Evolutionary conservation across 2,113 vertebrate species (phyloP).

Genomic region (Furnarius figulus): DNA sequence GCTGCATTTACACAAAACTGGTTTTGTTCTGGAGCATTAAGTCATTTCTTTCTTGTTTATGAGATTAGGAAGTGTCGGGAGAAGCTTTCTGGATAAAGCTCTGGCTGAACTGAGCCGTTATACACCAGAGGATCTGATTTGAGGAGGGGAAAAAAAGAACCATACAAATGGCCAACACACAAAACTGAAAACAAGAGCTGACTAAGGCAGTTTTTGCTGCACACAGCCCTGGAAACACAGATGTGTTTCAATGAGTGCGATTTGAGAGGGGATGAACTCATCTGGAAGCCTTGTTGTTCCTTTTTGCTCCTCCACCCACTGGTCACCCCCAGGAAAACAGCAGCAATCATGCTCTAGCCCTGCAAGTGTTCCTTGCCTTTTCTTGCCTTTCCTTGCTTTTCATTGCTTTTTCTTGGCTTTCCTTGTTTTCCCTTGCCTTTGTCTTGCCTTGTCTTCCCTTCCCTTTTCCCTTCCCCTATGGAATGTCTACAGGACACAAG

Average conservation of each 20-base stretch:
- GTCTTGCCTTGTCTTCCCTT: neutral
- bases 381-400: neutral
- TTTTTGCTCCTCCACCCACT: constrained; percentile 41
- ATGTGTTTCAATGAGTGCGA: constrained; percentile 17
- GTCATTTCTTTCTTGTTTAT: constrained; percentile 49
- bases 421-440: neutral
- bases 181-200: constrained; percentile 31
- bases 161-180: constrained; percentile 37
- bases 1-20: constrained; percentile 52
- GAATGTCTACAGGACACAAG: neutral
- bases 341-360: fast-evolving
- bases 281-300: constrained; percentile 52
- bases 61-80: constrained; percentile 53
- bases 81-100: constrained; percentile 46
- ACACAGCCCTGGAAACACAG: constrained; percentile 39
- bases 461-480: neutral
- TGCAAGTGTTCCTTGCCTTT: neutral
- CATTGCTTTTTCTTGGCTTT: neutral
- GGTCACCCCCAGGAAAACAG: neutral
- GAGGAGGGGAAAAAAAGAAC: constrained; percentile 1
- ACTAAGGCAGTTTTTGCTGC: neutral
- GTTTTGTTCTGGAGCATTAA: constrained; percentile 63
- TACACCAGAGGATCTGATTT: constrained; percentile 48
- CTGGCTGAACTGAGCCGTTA: constrained; percentile 44
- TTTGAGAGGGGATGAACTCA: constrained; percentile 49